Evolutionary conservation across 2,888 invertebrate genomes (phyloP).

Genomic region (Acronicta aceris): DNA sequence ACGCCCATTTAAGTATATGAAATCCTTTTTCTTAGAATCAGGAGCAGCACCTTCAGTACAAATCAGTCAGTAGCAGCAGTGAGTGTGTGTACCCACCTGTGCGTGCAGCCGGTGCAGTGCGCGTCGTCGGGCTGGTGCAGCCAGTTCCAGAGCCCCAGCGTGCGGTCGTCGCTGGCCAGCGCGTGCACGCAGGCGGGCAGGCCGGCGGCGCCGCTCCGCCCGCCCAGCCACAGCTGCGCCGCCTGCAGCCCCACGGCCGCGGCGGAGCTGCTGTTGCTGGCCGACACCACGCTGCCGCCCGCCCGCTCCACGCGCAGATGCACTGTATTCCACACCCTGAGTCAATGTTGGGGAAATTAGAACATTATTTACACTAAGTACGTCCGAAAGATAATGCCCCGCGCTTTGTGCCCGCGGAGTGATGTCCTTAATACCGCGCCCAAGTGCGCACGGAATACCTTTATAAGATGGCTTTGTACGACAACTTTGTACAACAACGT

Average conservation of each 20-base stretch:
- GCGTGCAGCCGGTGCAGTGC: slow-evolving; percentile 93
- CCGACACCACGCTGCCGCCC: slow-evolving; percentile 62
- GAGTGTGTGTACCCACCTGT: slow-evolving; percentile 87
- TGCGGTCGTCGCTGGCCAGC: slow-evolving; percentile 92
- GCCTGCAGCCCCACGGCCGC: slow-evolving; percentile 83
- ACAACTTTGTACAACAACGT: too few relatives aligned
- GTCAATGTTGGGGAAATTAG: background rate
- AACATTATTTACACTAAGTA: background rate
- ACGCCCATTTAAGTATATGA: too few relatives aligned
- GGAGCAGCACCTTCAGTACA: too few relatives aligned
- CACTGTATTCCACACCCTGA: slow-evolving; percentile 91
- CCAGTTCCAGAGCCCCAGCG: slow-evolving; percentile 97
- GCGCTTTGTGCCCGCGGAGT: too few relatives aligned
- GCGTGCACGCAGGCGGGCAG: slow-evolving; percentile 95
- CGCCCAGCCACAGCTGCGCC: slow-evolving; percentile 24
- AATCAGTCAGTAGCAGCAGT: too few relatives aligned
- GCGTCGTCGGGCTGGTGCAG: slow-evolving; percentile 90
- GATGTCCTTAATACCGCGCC: too few relatives aligned
- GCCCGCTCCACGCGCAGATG: slow-evolving; percentile 90
- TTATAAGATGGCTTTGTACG: too few relatives aligned
- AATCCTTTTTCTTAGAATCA: too few relatives aligned
- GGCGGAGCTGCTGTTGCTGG: background rate
- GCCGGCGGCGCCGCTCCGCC: slow-evolving; percentile 70
- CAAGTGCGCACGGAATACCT: too few relatives aligned
- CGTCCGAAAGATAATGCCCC: too few relatives aligned